Base-by-base conservation (phyloP, 2,888 invertebrate genomes). In the Alloscopus bannaensis region DNA sequence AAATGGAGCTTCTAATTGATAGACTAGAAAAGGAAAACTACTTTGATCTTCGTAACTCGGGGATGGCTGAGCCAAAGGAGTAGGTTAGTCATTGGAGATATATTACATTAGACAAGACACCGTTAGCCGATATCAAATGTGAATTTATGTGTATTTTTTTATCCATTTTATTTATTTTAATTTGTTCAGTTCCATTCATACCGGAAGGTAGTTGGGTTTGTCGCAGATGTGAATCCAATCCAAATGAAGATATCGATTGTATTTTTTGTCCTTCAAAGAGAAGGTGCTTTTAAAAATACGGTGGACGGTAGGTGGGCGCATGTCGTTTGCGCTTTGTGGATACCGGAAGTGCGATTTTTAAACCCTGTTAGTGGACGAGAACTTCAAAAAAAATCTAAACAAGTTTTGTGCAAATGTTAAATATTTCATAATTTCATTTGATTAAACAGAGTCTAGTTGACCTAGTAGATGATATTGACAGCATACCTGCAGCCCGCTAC, bases 281-380 rank as follows among this genome's bases (percentile, higher is more conserved):
- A 73, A 11, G 73, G 73, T 16, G 73, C 73, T n/a, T 65, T 73
- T 16, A 73, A 73, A 50, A 26, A 55, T 57, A 73, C 73, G 0
- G 45, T 42, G 1, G 73, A 73, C 52, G 73, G 73, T 11, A 73
- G 73, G 57, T 73, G 73, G 73, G 40, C 65, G 6, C 73, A 73
- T 36, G 73, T 73, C 28, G 3, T 73, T n/a, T 73, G 73, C 45
- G 73, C 73, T 28, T 26, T 73, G 0, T 73, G 73, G 65, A 73
- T 73, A 11, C 73, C 73, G 0, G 73, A 73, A 65, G 73, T 73
- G 2, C n/a, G 73, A 22, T 73, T 73, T 73, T 29, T 57, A 4
- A 73, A 73, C n/a, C 64, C 73, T 0, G 73, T 73, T 45, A 65
- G 73, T 26, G 11, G 18, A 47, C 11, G 36, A 6, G 36, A 36